Evolutionary conservation across 2,113 vertebrate species (phyloP), one percentile per base, ranked within the genome.

Genomic region (Sturnira hondurensis): DNA sequence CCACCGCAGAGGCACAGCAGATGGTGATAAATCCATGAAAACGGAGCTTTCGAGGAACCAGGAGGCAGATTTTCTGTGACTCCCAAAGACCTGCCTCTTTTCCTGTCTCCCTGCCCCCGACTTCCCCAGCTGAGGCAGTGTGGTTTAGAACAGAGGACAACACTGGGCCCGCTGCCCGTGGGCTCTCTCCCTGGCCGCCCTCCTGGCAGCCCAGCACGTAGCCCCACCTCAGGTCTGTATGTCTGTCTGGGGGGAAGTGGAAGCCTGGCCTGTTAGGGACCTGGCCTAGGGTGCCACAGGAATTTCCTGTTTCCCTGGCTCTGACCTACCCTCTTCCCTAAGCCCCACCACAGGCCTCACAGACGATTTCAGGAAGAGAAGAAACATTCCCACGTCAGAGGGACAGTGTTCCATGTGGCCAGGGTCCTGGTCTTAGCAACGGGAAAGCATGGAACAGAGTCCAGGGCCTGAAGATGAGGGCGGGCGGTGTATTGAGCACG

Each of bases 331-430:
- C 15, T 7, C 26, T 8, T 14, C 52, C 50, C 26, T 1, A 12
- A 41, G 38, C 24, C 61, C 36, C 13, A 31, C 31, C 38, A 14
- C 15, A 2, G 77, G 56, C 54, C 41, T 65, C n/a, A n/a, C n/a
- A 4, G n/a, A 10, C 28, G 81, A 7, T 9, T 67, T 31, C 33
- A n/a, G 63, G 63, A 28, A 45, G 71, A n/a, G 45, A 47, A 54
- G 58, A 41, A 28, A 36, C 9, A 41, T 10, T 13, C 28, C 20
- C 2, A 0, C 2, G 8, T 1, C 12, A 3, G 17, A 19, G 14
- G 36, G 8, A 13, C 22, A 38, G 9, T 1, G 41, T 47, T 56
- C 28, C 78, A 5, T 0, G 1, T 61, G 14, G 86, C 31, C 38
- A 8, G 2, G 36, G 56, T 17, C 71, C 71, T 56, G 45, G 38